Percentiles rank a stretch among this genome's conserved stretches.
phyloP scores from a whole-genome alignment of 2,113 vertebrate genomes.

The Bagarius yarrelli region DNA sequence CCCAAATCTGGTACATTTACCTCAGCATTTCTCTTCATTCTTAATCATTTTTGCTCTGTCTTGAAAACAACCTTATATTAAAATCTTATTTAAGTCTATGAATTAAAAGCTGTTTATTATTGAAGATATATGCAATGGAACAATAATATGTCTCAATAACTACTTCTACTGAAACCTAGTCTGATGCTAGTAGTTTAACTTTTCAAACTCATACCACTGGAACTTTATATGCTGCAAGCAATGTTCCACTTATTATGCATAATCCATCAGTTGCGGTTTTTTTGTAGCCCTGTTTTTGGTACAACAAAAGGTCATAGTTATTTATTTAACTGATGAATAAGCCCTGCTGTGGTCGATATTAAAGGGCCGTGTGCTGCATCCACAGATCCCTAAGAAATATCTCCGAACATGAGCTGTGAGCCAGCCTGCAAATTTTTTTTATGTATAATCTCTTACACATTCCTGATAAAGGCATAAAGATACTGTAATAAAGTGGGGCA shows the following conservation, averaged over 20 bases:
- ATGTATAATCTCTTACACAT: neutral
- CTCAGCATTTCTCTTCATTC: too few species aligned
- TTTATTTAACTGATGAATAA: slow-evolving; percentile 33
- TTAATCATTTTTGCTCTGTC: neutral
- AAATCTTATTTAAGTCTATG: neutral
- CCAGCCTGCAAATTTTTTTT: neutral
- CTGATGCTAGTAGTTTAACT: slow-evolving; percentile 1
- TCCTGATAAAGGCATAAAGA: neutral
- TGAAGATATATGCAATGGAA: neutral
- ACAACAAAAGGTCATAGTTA: slow-evolving; percentile 34
- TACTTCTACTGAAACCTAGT: neutral
- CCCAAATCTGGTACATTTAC: too few species aligned
- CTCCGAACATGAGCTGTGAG: neutral
- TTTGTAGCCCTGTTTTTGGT: slow-evolving; percentile 12
- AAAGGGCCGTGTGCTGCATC: slow-evolving; percentile 20
- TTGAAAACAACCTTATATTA: neutral
- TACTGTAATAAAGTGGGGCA: neutral
- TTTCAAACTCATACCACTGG: neutral
- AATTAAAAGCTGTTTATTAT: neutral
- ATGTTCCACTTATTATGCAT: slow-evolving; percentile 21
- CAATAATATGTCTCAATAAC: neutral
- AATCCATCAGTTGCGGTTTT: slow-evolving; percentile 24
- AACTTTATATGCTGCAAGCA: slow-evolving; percentile 19
- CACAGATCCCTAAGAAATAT: slow-evolving; percentile 13
- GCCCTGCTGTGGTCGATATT: slow-evolving; percentile 16